Conservation (phyloP, 2,797 vertebrate genomes). For the Pantherophis alleghaniensis region DNA sequence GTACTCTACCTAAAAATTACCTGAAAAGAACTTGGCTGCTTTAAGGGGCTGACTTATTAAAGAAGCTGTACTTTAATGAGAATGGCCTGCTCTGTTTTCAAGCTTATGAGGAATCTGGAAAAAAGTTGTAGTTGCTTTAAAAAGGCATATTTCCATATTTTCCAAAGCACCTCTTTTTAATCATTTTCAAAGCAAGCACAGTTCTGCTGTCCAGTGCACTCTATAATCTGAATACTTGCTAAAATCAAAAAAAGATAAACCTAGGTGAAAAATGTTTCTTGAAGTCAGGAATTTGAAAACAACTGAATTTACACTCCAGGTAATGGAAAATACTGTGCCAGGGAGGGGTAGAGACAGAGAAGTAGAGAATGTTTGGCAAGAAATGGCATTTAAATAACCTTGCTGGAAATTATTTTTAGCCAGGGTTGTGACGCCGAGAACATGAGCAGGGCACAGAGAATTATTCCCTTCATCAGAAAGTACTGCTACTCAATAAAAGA, state of each 20-base stretch:
- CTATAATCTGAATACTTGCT: neutral
- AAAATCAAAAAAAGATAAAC: neutral
- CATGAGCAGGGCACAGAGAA: neutral
- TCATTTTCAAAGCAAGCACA: neutral
- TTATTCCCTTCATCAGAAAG: neutral
- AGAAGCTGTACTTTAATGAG: neutral
- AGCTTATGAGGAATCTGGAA: neutral
- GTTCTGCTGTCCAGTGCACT: neutral
- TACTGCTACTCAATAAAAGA: neutral
- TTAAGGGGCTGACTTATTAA: neutral
- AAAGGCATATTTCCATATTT: neutral
- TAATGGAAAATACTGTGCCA: neutral
- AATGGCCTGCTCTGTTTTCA: neutral
- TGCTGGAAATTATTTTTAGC: conserved; percentile 28
- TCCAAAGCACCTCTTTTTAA: neutral
- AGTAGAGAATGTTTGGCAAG: conserved; percentile 2
- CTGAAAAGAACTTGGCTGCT: neutral
- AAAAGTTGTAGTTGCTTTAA: neutral
- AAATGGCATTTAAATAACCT: conserved; percentile 4
- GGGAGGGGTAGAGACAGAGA: neutral
- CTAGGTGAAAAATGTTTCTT: neutral
- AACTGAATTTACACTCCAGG: neutral
- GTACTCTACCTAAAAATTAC: neutral
- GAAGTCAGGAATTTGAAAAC: neutral
- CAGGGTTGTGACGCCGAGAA: neutral